Base-by-base conservation (phyloP, 2,888 invertebrate species). In the Polymixis flavicincta region DNA sequence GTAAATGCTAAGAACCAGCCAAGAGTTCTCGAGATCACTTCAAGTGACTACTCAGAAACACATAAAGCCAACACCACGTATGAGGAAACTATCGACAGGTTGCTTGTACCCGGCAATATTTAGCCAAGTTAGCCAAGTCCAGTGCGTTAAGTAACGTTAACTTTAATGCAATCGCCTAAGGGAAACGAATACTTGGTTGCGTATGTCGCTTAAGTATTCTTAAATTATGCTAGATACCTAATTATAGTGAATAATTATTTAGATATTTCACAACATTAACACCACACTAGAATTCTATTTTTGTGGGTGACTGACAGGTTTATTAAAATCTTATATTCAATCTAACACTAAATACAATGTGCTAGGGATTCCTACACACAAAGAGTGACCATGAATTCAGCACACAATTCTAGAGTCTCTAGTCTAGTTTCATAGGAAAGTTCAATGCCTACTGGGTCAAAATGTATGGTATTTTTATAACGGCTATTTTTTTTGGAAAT, bases 41-140 rank as follows among this genome's bases (percentile, higher is more conserved):
- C 3, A 66, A 69, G 7, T 54, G 32, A 45, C 5, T 42, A 74
- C 32, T 57, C 48, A 59, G 54, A 57, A 66, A 32, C 50, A 55
- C 32, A 54, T 71, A 63, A n/a, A 72, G 45, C 68, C 52, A 69
- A 67, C 60, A 77, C 17, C 63, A 59, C 25, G 13, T 74, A 70
- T 85, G 80, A 73, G 77, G 83, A 76, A 85, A 85, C 71, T 55
- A 37, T 64, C 65, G 22, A 85, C 85, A 76, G 77, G 85, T 85
- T 74, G n/a, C 68, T 42, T 67, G n/a, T 48, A 67, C 69, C 13
- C 28, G 63, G 83, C 83, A 83, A 80, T 85, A 67, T 78, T 72
- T 74, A 75, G 42, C 42, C 42, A 59, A 63, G 52, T 74, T 60
- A 74, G 77, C 76, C 42, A 71, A 66, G 70, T 80, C 78, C 69